Evolutionary conservation across 2,888 invertebrate genomes (phyloP), one percentile per base, ranked within the genome.

Genomic region (Hartigia nigra): DNA sequence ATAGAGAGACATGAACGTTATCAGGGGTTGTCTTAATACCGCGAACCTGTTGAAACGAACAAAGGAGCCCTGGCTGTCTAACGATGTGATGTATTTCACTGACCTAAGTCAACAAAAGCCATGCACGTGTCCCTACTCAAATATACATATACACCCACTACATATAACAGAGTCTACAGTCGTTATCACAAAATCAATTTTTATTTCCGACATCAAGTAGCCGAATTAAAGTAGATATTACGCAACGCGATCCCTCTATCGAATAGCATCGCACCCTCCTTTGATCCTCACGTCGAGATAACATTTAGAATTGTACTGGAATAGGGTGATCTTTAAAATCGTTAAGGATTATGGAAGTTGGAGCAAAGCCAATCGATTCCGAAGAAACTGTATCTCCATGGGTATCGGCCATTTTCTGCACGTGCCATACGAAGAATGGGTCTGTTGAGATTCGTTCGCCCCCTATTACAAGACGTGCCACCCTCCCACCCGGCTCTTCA

Each of bases 11-110:
- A 9, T 9, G 55, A 55, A 23, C 55, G 55, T 55, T 77, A 79
- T 75, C 76, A 34, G 75, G 36, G 69, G 75, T 77, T 69, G 76
- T 74, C 80, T 82, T 79, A 81, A 81, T 81, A 78, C 77, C 72
- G 34, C 37, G 74, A 74, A 82, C 81, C 81, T 81, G 82, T 81
- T 82, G 79, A 80, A 77, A 80, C 80, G 78, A 76, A 75, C 79
- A 75, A 77, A 78, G 55, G 55, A 34, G 35, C 4, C 35, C 35
- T 9, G 55, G 1, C 23, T 55, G 55, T 55, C 55, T 23, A 9
- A 2, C 55, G 55, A 23, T 1, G 9, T 23, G 23, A 23, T 23
- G 5, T 55, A 55, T 55, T 9, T 23, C 55, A 23, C 23, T 55
- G 55, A 55, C 55, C 55, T 23, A 55, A 9, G 55, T 9, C 23